phyloP scores from a whole-genome alignment of 1,140 invertebrate genomes.

The Adoxophyes honmai region DNA sequence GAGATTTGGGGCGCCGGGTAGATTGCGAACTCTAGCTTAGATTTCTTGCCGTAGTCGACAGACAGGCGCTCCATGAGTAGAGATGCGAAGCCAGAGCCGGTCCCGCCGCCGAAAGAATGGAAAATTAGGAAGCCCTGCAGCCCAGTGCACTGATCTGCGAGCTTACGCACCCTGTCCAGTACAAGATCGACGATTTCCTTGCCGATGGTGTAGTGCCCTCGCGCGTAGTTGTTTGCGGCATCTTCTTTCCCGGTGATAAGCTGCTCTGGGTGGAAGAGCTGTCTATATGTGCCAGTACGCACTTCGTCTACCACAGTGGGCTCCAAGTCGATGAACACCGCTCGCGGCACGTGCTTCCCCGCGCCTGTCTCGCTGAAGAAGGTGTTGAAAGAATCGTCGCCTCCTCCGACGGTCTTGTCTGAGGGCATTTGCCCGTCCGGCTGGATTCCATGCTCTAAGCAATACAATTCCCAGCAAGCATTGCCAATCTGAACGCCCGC shows the following conservation, averaged over 20 bases:
- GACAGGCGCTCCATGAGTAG: slow-evolving; percentile 93
- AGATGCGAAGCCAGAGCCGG: slow-evolving; percentile 92
- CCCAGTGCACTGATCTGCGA: slow-evolving; percentile 92
- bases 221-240: slow-evolving; percentile 90
- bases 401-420: slow-evolving; percentile 81
- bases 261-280: slow-evolving; percentile 91
- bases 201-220: slow-evolving; percentile 92
- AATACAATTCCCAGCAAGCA: slow-evolving; percentile 92
- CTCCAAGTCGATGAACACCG: slow-evolving; percentile 92
- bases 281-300: slow-evolving; percentile 87
- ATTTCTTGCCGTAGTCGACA: slow-evolving; percentile 93
- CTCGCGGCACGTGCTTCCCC: slow-evolving; percentile 91
- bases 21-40: slow-evolving; percentile 92
- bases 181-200: slow-evolving; percentile 91
- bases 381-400: slow-evolving; percentile 92
- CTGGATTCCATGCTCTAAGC: slow-evolving; percentile 94
- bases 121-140: slow-evolving; percentile 93
- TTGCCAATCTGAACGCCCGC: slow-evolving; percentile 94
- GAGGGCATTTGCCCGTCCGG: slow-evolving; percentile 84
- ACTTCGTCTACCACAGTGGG: slow-evolving; percentile 90
- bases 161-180: slow-evolving; percentile 86
- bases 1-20: slow-evolving; percentile 94
- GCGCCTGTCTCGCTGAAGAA: slow-evolving; percentile 94
- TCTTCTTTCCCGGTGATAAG: slow-evolving; percentile 91
- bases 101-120: slow-evolving; percentile 93